Evolutionary conservation across 2,888 invertebrate species (phyloP).

Genomic region (Alloscopus bannaensis): DNA sequence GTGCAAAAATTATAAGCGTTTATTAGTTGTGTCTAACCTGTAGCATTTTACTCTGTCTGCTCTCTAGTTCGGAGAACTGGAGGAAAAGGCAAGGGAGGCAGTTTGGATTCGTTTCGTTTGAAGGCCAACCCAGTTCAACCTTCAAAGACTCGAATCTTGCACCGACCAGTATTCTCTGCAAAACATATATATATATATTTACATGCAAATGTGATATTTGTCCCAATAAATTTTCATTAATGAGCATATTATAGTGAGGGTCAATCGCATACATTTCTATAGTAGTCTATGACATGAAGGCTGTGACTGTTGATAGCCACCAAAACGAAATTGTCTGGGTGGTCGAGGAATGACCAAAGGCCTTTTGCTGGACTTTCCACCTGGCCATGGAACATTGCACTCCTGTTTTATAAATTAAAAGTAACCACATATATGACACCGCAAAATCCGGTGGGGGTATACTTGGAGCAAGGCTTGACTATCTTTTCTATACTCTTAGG

Average conservation of each 20-base stretch:
- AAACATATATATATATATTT: slow-evolving; percentile 41
- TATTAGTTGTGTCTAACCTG: slow-evolving; percentile 74
- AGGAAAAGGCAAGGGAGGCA: slow-evolving; percentile 94
- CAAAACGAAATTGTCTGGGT: slow-evolving; percentile 90
- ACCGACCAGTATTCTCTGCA: slow-evolving; percentile 88
- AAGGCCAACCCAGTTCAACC: slow-evolving; percentile 94
- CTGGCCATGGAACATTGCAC: slow-evolving; percentile 96
- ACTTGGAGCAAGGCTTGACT: background rate
- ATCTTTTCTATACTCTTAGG: background rate
- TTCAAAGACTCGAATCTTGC: slow-evolving; percentile 92
- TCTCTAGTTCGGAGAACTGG: slow-evolving; percentile 87
- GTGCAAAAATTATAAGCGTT: background rate
- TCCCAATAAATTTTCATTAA: background rate
- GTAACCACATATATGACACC: slow-evolving; percentile 8
- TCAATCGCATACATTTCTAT: slow-evolving; percentile 69
- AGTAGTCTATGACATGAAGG: slow-evolving; percentile 73
- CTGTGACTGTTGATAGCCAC: slow-evolving; percentile 81
- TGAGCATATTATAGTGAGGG: background rate
- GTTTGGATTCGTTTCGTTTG: slow-evolving; percentile 86
- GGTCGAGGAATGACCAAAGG: slow-evolving; percentile 88
- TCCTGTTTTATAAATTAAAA: slow-evolving; percentile 80
- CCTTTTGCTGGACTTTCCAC: slow-evolving; percentile 94
- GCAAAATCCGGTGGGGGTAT: background rate
- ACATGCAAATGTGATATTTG: background rate
- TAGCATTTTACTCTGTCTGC: slow-evolving; percentile 86